Conservation (phyloP, 2,888 invertebrate species). For the Clostera curtula region DNA sequence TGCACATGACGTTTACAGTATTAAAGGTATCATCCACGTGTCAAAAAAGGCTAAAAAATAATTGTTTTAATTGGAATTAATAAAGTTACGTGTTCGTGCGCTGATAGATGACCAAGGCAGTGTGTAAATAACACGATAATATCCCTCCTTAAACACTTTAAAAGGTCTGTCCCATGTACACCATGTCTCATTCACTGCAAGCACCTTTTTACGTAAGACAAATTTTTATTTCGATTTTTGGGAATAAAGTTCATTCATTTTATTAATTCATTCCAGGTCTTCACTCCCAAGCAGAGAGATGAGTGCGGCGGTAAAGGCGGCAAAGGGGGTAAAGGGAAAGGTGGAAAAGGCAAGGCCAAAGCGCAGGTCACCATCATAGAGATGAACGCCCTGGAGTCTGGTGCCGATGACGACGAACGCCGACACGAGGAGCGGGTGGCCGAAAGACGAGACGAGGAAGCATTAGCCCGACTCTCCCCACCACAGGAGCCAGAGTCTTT, state of each 20-base stretch:
- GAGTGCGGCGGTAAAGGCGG: constrained; percentile 83
- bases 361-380: constrained; percentile 84
- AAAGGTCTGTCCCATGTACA: no score
- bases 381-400: constrained; percentile 51
- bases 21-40: no score
- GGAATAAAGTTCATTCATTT: background rate
- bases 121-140: no score
- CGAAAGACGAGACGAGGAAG: constrained; percentile 51
- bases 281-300: constrained; percentile 75
- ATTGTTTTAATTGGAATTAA: no score
- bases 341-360: constrained; percentile 81
- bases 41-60: no score
- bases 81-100: no score
- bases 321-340: constrained; percentile 82
- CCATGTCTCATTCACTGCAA: no score
- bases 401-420: constrained; percentile 58
- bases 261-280: constrained; percentile 40
- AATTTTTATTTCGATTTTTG: background rate
- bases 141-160: no score
- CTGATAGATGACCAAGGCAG: no score
- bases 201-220: background rate
- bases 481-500: constrained; percentile 39
- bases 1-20: no score
- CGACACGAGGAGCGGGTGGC: constrained; percentile 48
- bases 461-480: constrained; percentile 51